Conservation (phyloP, 2,113 vertebrate genomes). For the Dunckerocampus dactyliophorus region DNA sequence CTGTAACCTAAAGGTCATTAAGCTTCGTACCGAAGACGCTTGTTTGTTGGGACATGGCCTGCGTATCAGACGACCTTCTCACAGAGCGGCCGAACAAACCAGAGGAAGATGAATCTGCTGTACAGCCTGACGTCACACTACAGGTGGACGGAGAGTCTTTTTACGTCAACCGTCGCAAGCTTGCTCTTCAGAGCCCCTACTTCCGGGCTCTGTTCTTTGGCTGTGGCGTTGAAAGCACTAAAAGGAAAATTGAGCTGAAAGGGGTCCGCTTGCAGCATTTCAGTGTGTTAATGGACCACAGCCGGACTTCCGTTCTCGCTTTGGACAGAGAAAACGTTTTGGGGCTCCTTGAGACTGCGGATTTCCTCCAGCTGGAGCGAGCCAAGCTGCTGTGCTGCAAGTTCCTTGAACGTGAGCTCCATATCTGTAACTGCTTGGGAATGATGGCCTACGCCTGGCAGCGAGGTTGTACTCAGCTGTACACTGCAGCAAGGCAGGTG, state of each 20-base stretch:
- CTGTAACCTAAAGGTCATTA: conserved; percentile 32
- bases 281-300: conserved; percentile 72
- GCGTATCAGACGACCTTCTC: conserved; percentile 15
- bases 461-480: conserved; percentile 71
- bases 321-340: conserved; percentile 74
- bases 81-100: conserved; percentile 21
- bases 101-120: conserved; percentile 17
- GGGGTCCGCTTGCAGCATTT: conserved; percentile 72
- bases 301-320: conserved; percentile 57
- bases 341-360: conserved; percentile 79
- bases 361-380: conserved; percentile 79
- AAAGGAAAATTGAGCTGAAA: conserved; percentile 71
- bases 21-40: conserved; percentile 13
- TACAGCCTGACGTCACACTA: conserved; percentile 49
- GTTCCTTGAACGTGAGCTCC: conserved; percentile 82
- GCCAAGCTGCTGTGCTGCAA: conserved; percentile 79
- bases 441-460: conserved; percentile 80
- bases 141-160: conserved; percentile 74
- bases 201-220: conserved; percentile 86
- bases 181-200: conserved; percentile 78
- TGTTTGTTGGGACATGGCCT: conserved; percentile 55
- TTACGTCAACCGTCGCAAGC: conserved; percentile 71
- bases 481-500: conserved; percentile 69
- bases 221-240: conserved; percentile 71
- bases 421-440: conserved; percentile 81